Conservation (phyloP, 1,140 invertebrate species). For the Pseudomyrmex flavicornis region DNA sequence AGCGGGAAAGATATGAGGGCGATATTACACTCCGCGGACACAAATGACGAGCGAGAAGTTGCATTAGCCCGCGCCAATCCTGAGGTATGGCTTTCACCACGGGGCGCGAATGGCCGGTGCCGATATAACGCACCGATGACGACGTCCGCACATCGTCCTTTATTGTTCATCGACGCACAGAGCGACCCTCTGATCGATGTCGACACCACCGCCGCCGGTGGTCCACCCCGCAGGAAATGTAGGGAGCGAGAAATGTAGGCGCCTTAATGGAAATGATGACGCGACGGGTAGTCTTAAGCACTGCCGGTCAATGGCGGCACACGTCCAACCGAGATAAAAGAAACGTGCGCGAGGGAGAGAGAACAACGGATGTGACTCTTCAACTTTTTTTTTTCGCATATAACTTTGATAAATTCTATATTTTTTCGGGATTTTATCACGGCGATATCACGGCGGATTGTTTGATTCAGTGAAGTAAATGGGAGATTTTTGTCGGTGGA, state of each 20-base stretch:
- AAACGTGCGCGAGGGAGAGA: neutral
- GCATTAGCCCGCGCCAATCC: slow-evolving; percentile 4
- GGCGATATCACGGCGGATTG: neutral
- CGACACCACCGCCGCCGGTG: neutral
- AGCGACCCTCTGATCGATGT: slow-evolving; percentile 34
- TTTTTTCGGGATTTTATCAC: slow-evolving; percentile 23
- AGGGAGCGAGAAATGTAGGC: slow-evolving; percentile 30
- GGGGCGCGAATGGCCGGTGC: slow-evolving; percentile 11
- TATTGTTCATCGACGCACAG: slow-evolving; percentile 37
- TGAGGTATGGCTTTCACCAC: slow-evolving; percentile 19
- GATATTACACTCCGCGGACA: neutral
- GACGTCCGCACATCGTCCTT: slow-evolving; percentile 8
- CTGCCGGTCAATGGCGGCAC: slow-evolving; percentile 4
- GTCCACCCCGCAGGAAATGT: neutral
- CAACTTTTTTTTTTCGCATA: neutral
- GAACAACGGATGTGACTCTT: slow-evolving; percentile 25
- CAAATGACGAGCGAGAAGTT: slow-evolving; percentile 15
- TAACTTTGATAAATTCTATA: slow-evolving; percentile 14
- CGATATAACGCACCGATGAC: slow-evolving; percentile 34
- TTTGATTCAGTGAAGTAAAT: neutral
- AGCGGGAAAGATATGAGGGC: neutral
- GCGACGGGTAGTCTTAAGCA: slow-evolving; percentile 22
- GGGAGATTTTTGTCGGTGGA: neutral
- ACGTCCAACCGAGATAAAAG: slow-evolving; percentile 28
- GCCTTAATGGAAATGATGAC: slow-evolving; percentile 46